phyloP scores from a whole-genome alignment of 2,113 vertebrate genomes.

The Ondatra zibethicus region DNA sequence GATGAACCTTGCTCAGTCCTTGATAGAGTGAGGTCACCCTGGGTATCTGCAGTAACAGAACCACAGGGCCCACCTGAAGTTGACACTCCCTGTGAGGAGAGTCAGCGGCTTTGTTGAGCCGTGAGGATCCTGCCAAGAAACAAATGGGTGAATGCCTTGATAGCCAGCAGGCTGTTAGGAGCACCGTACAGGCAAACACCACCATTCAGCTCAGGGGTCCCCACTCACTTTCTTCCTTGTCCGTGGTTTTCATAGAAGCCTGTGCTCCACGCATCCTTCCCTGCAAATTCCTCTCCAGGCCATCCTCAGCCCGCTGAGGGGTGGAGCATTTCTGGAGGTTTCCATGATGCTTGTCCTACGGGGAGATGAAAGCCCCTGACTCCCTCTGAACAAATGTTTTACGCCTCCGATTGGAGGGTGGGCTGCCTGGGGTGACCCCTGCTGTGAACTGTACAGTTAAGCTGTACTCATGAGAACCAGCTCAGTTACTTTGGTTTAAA shows the following conservation, averaged over 20 bases:
- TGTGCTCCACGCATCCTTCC: constrained; percentile 45
- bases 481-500: constrained; percentile 86
- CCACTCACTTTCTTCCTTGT: constrained; percentile 8
- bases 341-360: neutral
- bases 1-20: constrained; percentile 35
- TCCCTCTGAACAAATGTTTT: constrained; percentile 31
- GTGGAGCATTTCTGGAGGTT: constrained; percentile 1
- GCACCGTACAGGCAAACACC: neutral
- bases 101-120: neutral
- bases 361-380: neutral
- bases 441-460: constrained; percentile 91
- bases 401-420: constrained; percentile 77
- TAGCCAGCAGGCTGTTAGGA: neutral
- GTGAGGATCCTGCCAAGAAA: constrained; percentile 34
- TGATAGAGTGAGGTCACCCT: neutral
- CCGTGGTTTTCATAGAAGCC: constrained; percentile 61
- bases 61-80: neutral
- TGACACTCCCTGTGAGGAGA: neutral
- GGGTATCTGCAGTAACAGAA: constrained; percentile 44
- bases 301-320: constrained; percentile 51
- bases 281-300: constrained; percentile 58
- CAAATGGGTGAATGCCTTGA: neutral
- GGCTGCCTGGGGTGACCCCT: constrained; percentile 86
- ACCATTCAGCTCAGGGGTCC: constrained; percentile 20
- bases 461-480: constrained; percentile 84